phyloP scores from a whole-genome alignment of 2,888 invertebrate genomes.

The Leptinotarsa haldemani region DNA sequence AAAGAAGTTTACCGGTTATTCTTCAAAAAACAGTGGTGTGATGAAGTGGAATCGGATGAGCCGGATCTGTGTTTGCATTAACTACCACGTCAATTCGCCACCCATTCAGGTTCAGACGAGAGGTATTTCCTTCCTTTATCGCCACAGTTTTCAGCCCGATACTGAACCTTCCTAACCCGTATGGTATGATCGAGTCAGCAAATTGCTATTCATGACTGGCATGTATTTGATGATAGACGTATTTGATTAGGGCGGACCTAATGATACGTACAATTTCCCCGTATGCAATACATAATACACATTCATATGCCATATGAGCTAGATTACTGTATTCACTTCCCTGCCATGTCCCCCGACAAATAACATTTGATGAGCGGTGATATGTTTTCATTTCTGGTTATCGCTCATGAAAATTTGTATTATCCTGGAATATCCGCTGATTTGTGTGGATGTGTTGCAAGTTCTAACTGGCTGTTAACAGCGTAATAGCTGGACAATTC shows the following conservation, averaged over 20 bases:
- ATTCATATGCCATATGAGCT: constrained; percentile 63
- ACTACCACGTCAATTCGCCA: neutral
- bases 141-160: constrained; percentile 31
- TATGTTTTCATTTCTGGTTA: constrained; percentile 63
- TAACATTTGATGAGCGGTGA: constrained; percentile 63
- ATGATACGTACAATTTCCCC: constrained; percentile 66
- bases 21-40: no score
- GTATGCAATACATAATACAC: constrained; percentile 59
- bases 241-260: constrained; percentile 65
- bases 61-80: constrained; percentile 7
- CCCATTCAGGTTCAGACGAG: constrained; percentile 4
- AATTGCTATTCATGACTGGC: constrained; percentile 63
- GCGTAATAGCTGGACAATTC: neutral
- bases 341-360: constrained; percentile 62
- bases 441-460: constrained; percentile 11
- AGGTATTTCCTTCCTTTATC: constrained; percentile 15
- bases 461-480: constrained; percentile 4
- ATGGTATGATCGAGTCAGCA: constrained; percentile 50
- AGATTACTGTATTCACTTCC: constrained; percentile 64
- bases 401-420: constrained; percentile 61
- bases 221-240: constrained; percentile 65
- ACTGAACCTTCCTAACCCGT: constrained; percentile 44
- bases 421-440: constrained; percentile 45
- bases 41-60: neutral
- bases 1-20: no score